Evolutionary conservation across 2,888 invertebrate species (phyloP).

Genomic region (Scelioninae gen. 2): DNA sequence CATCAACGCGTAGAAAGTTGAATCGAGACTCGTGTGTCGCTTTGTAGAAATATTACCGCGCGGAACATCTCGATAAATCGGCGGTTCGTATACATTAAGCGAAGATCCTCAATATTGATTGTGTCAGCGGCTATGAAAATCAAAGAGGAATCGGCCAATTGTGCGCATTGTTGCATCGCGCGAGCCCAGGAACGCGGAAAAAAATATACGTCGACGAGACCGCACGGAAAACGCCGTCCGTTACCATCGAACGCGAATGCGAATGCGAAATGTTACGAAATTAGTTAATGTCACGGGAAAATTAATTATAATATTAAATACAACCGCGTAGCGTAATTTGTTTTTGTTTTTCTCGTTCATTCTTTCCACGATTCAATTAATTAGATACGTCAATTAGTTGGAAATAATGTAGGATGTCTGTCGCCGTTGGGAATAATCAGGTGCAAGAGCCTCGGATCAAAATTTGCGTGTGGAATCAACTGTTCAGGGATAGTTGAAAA

Average conservation of each 20-base stretch:
- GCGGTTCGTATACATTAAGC: conserved; percentile 44
- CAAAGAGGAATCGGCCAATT: conserved; percentile 47
- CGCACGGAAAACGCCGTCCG: conserved; percentile 16
- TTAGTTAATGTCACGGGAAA: conserved; percentile 34
- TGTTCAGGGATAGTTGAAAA: too few relatives aligned
- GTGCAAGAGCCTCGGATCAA: too few relatives aligned
- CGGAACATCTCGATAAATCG: conserved; percentile 53
- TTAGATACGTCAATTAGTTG: conserved; percentile 7
- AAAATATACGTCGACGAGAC: conserved; percentile 18
- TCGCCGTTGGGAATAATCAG: not conserved
- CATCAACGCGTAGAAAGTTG: conserved; percentile 63
- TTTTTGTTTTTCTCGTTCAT: conserved; percentile 19
- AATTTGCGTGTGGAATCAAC: too few relatives aligned
- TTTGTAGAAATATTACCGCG: conserved; percentile 52
- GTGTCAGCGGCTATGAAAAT: conserved; percentile 57
- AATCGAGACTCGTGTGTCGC: conserved; percentile 55
- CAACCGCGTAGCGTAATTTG: conserved; percentile 34
- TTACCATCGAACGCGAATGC: too few relatives aligned
- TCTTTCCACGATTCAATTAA: conserved; percentile 4
- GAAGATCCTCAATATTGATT: conserved; percentile 53
- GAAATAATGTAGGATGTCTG: not conserved
- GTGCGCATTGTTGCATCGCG: conserved; percentile 36
- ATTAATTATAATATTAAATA: conserved; percentile 25
- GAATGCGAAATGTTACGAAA: conserved; percentile 45
- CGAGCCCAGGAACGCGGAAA: conserved; percentile 58